phyloP scores from a whole-genome alignment of 2,113 vertebrate genomes.

The Anarhynchus alexandrinus region DNA sequence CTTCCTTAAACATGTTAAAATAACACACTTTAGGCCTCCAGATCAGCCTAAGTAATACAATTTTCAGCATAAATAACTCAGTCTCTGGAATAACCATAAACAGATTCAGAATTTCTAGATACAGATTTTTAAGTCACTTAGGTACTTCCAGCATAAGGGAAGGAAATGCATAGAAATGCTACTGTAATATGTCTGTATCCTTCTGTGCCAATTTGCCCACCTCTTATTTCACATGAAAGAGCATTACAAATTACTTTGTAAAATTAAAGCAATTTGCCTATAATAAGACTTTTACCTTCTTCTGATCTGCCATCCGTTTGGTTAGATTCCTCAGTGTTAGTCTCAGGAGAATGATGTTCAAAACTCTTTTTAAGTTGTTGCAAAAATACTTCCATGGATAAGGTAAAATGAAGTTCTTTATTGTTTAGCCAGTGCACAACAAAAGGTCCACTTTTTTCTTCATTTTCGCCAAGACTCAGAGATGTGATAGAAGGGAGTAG shows the following conservation, averaged over 20 bases:
- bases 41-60: not conserved
- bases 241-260: not conserved
- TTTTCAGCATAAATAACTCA: not conserved
- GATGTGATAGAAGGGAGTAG: constrained; percentile 96
- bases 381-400: constrained; percentile 96
- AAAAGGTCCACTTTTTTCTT: constrained; percentile 89
- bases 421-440: constrained; percentile 98
- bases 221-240: not conserved
- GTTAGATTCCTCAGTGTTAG: constrained; percentile 70
- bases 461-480: constrained; percentile 83
- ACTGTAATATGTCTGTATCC: not conserved
- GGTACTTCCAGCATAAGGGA: not conserved
- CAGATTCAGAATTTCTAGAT: not conserved
- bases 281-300: constrained; percentile 77
- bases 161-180: not conserved
- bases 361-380: constrained; percentile 86
- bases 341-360: constrained; percentile 82
- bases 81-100: not conserved
- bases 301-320: constrained; percentile 72
- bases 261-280: not conserved
- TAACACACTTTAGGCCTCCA: not conserved
- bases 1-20: not conserved
- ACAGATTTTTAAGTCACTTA: not conserved
- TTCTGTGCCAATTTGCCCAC: not conserved
- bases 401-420: constrained; percentile 93